Conservation (phyloP, 2,113 vertebrate genomes). For the Hemiprocne comata region DNA sequence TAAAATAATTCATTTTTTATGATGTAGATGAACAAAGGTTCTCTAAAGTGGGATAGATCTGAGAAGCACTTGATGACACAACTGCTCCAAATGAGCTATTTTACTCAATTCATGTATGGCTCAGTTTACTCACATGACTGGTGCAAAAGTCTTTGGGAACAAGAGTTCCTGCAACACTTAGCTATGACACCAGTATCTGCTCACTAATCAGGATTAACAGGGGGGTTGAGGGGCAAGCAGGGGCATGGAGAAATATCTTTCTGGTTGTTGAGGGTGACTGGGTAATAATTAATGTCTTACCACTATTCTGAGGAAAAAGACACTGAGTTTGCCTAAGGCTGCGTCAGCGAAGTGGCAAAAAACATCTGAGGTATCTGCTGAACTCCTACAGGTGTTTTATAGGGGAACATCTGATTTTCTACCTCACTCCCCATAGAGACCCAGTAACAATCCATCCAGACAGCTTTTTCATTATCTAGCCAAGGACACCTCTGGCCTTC, state of each 20-base stretch:
- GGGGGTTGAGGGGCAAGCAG: rapidly evolving
- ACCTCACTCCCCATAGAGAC: background rate
- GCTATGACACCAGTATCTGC: background rate
- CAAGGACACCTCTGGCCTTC: background rate
- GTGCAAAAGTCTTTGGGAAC: background rate
- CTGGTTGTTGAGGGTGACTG: background rate
- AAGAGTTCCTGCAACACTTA: background rate
- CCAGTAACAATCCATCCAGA: background rate
- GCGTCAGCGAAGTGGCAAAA: background rate
- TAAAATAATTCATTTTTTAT: background rate
- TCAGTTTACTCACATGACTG: background rate
- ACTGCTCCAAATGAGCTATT: background rate
- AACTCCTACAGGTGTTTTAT: background rate
- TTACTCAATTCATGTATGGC: background rate
- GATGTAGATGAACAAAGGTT: background rate
- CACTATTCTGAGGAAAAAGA: background rate
- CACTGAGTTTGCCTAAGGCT: background rate
- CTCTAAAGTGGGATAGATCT: background rate
- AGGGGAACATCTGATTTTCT: background rate
- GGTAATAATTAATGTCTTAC: background rate
- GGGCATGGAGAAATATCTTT: background rate
- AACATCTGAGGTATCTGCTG: background rate
- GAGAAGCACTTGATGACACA: background rate
- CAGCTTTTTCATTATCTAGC: background rate
- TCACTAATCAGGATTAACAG: background rate